Conservation (phyloP, 2,113 vertebrate genomes). For the Cyprinodon brontotheroides region DNA sequence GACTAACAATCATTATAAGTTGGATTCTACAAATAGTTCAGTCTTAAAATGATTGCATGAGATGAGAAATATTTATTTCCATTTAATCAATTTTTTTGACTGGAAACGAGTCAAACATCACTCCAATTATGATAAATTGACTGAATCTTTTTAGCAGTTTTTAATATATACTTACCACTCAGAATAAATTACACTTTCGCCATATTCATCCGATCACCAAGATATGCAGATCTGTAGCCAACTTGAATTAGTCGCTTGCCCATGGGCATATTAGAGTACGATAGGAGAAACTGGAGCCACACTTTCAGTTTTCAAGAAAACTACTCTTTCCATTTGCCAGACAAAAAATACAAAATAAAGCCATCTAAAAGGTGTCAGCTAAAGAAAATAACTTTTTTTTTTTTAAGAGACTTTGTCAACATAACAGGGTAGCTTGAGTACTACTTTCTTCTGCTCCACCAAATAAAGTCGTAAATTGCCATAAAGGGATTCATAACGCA, state of each 20-base stretch:
- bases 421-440: background rate
- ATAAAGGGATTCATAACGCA: background rate
- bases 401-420: background rate
- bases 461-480: background rate
- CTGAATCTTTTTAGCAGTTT: too few relatives aligned
- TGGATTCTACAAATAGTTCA: background rate
- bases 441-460: background rate
- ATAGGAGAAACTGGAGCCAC: too few relatives aligned
- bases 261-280: too few relatives aligned
- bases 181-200: background rate
- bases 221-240: too few relatives aligned
- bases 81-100: too few relatives aligned
- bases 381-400: background rate
- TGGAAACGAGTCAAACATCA: too few relatives aligned
- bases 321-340: too few relatives aligned
- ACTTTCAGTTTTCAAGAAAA: too few relatives aligned
- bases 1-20: background rate
- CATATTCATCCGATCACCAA: background rate
- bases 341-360: too few relatives aligned
- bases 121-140: too few relatives aligned
- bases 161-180: background rate
- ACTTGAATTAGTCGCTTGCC: too few relatives aligned
- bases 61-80: background rate
- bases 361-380: too few relatives aligned
- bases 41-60: background rate